Evolutionary conservation across 2,113 vertebrate species (phyloP), one percentile per base, ranked within the genome.

Genomic region (Pseudopipra pipra): DNA sequence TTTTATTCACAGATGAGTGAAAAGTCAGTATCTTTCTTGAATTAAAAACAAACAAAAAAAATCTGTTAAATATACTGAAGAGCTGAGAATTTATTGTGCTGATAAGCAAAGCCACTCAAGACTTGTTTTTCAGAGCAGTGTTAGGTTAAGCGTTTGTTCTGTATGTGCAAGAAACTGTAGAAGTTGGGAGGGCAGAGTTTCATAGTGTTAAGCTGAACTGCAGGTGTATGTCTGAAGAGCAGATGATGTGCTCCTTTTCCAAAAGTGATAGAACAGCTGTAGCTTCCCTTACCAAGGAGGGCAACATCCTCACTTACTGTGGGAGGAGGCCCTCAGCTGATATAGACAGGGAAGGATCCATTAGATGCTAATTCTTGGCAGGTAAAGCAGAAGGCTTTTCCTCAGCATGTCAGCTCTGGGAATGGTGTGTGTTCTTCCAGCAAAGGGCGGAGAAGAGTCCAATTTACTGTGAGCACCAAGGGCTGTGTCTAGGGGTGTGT

Each of bases 401-500:
- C 35, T 71, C 3, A 4, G 35, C 37, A 7, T n/a, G 8, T 6
- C 28, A 19, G 15, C 87, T 72, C 19, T 8, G 31, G 41, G 51
- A 33, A 22, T 5, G 1, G 43, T 3, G 14, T 16, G 14, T 80
- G 12, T 59, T 84, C 25, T n/a, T 74, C 47, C 44, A 93, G 12
- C 52, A 55, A 67, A 71, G 61, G 27, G 28, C 49, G 76, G 52
- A 59, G 70, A 27, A 49, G 19, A 21, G 8, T 74, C 22, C 35
- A 11, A 44, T 35, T 33, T 65, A 17, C 52, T 49, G 20, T 77
- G 55, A 71, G 47, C 82, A 61, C 39, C 33, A 22, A 20, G 30
- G 51, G 30, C 84, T 54, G 20, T 25, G 15, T 10, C 66, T 37
- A 21, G 22, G 54, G 25, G 14, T 0, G 0, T n/a, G 16, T 1